Evolutionary conservation across 2,888 invertebrate genomes (phyloP), one percentile per base, ranked within the genome.

Genomic region (Cabera pusaria): DNA sequence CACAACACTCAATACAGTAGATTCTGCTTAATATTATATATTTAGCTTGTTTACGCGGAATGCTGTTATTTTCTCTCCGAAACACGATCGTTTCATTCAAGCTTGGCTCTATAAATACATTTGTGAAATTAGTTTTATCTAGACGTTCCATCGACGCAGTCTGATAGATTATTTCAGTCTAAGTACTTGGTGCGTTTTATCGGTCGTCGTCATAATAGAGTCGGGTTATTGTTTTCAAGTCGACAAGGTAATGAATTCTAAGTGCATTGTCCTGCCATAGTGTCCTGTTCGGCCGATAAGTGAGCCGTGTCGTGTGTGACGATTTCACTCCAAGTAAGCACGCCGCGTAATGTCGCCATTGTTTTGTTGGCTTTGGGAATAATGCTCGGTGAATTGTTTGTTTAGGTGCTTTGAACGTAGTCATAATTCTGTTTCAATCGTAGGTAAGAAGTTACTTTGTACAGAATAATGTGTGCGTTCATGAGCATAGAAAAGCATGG

Each of bases 201-300:
- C 72, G 59, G 62, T 62, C 55, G 54, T 52, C 45, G 55, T 7
- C 25, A 10, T 27, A 27, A 23, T 5, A 42, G 44, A 56, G 54
- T 61, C 59, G 56, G 54, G 56, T 63, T 65, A 75, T 75, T 78
- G 74, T 80, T 74, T 71, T 67, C 53, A 56, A 49, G 56, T 63
- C 52, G 44, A 59, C 50, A 61, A 68, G 56, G 54, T 64, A 67
- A 72, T 70, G 66, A 60, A 76, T 71, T 69, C 58, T 57, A 64
- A 71, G 72, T 73, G 70, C 75, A 75, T 73, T 74, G 69, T 77
- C 72, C 74, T 66, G 56, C 51, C 49, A 41, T 57, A 51, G 44
- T 56, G 61, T 64, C 64, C 68, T 59, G 55, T 52, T 43, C 54
- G 52, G 46, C 49, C 56, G 63, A 71, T 69, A 72, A 67, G 39